Conservation (phyloP, 1,140 invertebrate genomes). For the Grapholita molesta region DNA sequence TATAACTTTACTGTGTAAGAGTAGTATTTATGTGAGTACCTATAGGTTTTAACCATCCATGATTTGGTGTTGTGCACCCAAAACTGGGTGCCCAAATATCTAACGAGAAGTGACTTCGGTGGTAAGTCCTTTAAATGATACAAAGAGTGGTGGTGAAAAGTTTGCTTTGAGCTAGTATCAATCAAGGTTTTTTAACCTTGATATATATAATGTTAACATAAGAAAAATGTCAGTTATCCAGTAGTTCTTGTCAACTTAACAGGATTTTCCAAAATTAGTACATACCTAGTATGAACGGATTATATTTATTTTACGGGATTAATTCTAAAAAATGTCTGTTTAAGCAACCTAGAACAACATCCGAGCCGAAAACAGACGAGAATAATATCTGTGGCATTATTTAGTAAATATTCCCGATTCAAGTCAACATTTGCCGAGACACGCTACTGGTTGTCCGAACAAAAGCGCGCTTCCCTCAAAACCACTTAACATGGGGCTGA, state of each 20-base stretch:
- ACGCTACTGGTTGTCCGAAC: slow-evolving; percentile 69
- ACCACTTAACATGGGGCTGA: slow-evolving; percentile 76
- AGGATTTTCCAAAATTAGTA: not conserved
- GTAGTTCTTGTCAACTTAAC: not conserved
- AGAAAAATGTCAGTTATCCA: not conserved
- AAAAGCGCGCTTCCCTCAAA: slow-evolving; percentile 69
- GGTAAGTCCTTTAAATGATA: too few species aligned
- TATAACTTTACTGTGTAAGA: too few species aligned
- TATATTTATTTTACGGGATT: slow-evolving; percentile 31
- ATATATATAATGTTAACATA: too few species aligned
- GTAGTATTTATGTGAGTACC: too few species aligned
- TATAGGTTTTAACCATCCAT: too few species aligned
- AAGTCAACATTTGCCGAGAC: slow-evolving; percentile 67
- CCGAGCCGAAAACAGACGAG: slow-evolving; percentile 42
- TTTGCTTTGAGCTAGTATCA: too few species aligned
- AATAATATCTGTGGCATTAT: slow-evolving; percentile 48
- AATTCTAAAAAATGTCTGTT: not conserved
- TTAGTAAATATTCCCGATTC: slow-evolving; percentile 64
- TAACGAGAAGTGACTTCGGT: too few species aligned
- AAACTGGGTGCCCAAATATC: too few species aligned
- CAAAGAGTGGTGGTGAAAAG: too few species aligned
- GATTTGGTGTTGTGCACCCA: too few species aligned
- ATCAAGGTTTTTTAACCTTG: too few species aligned
- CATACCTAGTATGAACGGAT: slow-evolving; percentile 35
- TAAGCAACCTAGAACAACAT: slow-evolving; percentile 50